A percentile compares a stretch with the other conserved stretches of the same genome.
These are phyloP conservation scores for Iselma pallidipennis DNA, from an alignment of 2,888 invertebrate species.

Conservation along the genomic window DNA sequence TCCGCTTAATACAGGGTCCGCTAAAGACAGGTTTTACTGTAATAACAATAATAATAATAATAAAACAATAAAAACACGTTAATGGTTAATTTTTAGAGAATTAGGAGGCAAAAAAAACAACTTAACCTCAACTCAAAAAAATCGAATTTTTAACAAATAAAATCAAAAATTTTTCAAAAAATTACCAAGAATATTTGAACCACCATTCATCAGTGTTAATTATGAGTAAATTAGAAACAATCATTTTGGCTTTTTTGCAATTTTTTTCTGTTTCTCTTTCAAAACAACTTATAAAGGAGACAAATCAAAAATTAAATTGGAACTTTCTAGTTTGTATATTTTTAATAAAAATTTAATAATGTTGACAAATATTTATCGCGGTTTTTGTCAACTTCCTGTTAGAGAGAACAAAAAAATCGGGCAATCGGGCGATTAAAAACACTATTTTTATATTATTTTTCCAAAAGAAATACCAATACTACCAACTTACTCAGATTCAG, in stretches of 20 bases:
- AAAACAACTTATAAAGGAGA: constrained; percentile 2
- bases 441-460: neutral
- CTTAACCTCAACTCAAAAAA: constrained; percentile 14
- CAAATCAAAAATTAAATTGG: constrained; percentile 4
- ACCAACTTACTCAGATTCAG: constrained; percentile 70
- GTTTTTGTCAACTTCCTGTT: constrained; percentile 31
- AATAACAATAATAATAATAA: no score
- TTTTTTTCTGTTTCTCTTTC: constrained; percentile 9
- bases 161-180: constrained; percentile 20
- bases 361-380: constrained; percentile 28
- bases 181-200: constrained; percentile 48
- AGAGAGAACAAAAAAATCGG: constrained; percentile 24
- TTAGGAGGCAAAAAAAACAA: no score
- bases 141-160: constrained; percentile 2
- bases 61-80: no score
- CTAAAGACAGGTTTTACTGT: no score
- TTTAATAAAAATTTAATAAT: no score
- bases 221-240: constrained; percentile 41
- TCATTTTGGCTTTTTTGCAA: constrained; percentile 41
- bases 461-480: neutral
- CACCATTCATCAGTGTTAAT: constrained; percentile 45
- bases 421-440: constrained; percentile 8
- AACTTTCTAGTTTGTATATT: constrained; percentile 16
- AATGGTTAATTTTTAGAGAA: no score
- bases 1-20: no score